Base-by-base conservation (phyloP, 30 jellyfish, hydroid and myxozoan species). In the Turritopsis dohrnii region DNA sequence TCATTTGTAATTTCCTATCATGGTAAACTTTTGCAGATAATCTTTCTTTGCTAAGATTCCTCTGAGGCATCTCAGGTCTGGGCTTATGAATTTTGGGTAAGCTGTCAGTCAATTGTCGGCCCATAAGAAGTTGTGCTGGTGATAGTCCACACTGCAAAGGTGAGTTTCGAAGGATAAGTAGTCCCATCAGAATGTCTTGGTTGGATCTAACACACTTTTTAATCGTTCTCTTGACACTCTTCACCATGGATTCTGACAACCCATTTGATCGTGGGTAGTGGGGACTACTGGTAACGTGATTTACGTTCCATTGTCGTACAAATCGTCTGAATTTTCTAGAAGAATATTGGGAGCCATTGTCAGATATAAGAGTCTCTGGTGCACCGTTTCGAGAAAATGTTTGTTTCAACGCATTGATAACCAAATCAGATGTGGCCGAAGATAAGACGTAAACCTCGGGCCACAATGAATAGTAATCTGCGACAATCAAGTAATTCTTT, bases 251-350 rank as follows among this genome's bases (percentile, higher is more conserved):
- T 13, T 41, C 60, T 3, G 60, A 5, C 13, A 41, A 41, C 5
- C 60, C 60, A 41, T 41, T 41, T 41, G 60, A 41, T 41, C 13
- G 5, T 41, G 60, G 60, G 60, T 41, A 54, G 18, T n/a, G 18
- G n/a, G 72, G 72, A n/a, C 72, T 54, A 54, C 72, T 54, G 18
- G n/a, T 54, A n/a, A 54, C n/a, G n/a, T 54, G 72, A 54, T 54
- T n/a, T 18, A 54, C n/a, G 18, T 54, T 54, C 72, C 72, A 54
- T 54, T 18, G n/a, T 54, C 19, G n/a, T n/a, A 54, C n/a, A 54
- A 54, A 54, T n/a, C n/a, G 18, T 54, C 72, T 54, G n/a, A 54
- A 54, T 54, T 54, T 54, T 18, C n/a, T 18, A 16, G 72, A 54
- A 54, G 72, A 18, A n/a, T n/a, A n/a, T n/a, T 54, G 72, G n/a